Conservation (phyloP, 2,113 vertebrate species). For the Pseudorasbora parva region DNA sequence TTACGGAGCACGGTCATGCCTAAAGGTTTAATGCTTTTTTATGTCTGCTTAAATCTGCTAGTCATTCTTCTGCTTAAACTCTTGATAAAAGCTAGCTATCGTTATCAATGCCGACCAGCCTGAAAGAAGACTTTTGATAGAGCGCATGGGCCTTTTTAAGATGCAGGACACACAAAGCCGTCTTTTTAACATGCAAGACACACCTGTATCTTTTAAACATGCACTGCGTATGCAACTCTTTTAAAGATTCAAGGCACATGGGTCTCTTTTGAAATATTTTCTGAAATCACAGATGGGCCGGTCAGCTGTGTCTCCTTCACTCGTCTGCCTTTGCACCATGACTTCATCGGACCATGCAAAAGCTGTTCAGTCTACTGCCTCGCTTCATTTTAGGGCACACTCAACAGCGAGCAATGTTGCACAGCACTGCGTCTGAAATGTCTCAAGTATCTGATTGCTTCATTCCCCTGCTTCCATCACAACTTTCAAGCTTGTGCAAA, state of each 20-base stretch:
- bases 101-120: neutral
- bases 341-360: constrained; percentile 35
- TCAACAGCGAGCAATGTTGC: constrained; percentile 67
- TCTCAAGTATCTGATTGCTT: constrained; percentile 65
- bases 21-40: neutral
- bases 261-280: constrained; percentile 35
- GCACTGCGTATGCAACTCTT: neutral
- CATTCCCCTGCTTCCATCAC: constrained; percentile 60
- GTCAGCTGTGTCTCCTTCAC: constrained; percentile 36
- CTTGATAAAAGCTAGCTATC: neutral
- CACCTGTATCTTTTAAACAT: constrained; percentile 14
- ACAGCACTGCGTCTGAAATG: constrained; percentile 67
- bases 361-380: neutral
- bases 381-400: constrained; percentile 20
- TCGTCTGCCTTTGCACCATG: neutral
- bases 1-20: neutral
- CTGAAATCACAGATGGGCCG: constrained; percentile 37
- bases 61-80: neutral
- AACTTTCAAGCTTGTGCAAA: constrained; percentile 71
- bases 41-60: neutral
- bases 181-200: constrained; percentile 24
- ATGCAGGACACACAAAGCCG: neutral
- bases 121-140: constrained; percentile 7
- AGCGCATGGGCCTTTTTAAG: neutral
- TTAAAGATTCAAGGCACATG: constrained; percentile 30